Evolutionary conservation across 92 coral and sea anemone species (phyloP), one percentile per base, ranked within the genome.

Genomic region (Zoanthus gigantus): DNA sequence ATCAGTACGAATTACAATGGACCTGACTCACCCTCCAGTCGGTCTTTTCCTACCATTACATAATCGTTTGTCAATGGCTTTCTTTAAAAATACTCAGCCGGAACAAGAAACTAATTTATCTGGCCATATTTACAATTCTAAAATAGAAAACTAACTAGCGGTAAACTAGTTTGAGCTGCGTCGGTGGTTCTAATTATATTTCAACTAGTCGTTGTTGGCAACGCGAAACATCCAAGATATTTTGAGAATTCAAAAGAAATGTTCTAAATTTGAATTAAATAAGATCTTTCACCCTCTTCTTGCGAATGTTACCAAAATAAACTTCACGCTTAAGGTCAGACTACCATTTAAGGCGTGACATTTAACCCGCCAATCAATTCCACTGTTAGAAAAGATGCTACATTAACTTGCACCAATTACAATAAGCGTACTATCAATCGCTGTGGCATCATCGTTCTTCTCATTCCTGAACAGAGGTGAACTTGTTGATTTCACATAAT

Each of bases 391-490:
- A 81, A 44, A 12, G 47, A 12, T 14, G 6, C 63, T 50, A 30
- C 75, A 65, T 81, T 14, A 16, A 45, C 2, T 66, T 66, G 14
- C 52, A 67, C 85, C 65, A 81, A 81, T 81, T 23, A 67, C 28
- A 46, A 73, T 37, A 6, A 45, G 23, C 14, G 85, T 81, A 46
- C 42, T 81, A 81, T 67, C 63, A n/a, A 0, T 9, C 42, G 9
- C 4, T 60, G 45, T 81, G 60, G 74, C 74, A 81, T 81, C 85
- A 81, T 66, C 85, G 85, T 81, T 81, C 85, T 45, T 81, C 34
- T 68, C 85, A 81, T 81, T 81, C 85, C 85, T 44, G 85, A 66
- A 45, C 85, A 81, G 85, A 81, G 56, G 30, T 77, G 85, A 81
- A 81, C 45, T 66, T 81, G 73, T 47, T 47, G 85, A 81, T 81